Base-by-base conservation (phyloP, 2,797 vertebrate species). In the Clamator glandarius region DNA sequence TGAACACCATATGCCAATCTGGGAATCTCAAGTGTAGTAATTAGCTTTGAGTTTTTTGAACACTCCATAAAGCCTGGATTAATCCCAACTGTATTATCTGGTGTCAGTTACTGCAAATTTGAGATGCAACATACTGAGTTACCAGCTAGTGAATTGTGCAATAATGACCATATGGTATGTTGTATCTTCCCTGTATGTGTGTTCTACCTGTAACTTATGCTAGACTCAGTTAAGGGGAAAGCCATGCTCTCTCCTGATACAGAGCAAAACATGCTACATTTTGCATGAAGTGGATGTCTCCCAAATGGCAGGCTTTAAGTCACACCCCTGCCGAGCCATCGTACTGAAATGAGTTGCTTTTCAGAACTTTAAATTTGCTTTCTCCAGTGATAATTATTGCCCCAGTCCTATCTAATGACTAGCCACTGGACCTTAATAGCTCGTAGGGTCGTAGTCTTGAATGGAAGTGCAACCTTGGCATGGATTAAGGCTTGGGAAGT, bases 41-140 rank as follows among this genome's bases (percentile, higher is more conserved):
- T 96, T 93, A 93, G 63, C 85, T 94, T 29, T 18, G 36, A 95
- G 80, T 63, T 91, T 90, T 94, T 93, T 92, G 89, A 96, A 95
- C 76, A 73, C 15, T 93, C 90, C 41, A 35, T 54, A 61, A 88
- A 1, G 87, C 64, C 63, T 92, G 95, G 85, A 95, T 95, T 79
- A 91, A 88, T 93, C 77, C 87, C 89, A 94, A 87, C 88, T 90
- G 59, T n/a, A 88, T 84, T 94, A 74, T 96, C 92, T 97, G 93
- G 63, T 96, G 89, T 89, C 87, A 91, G 59, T 95, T 94, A 84
- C 92, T 84, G 62, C 74, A 83, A 89, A 1, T 1, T 70, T 87
- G 83, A 93, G 80, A 46, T 0, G 0, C n/a, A 50, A 44, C 35
- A 31, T 1, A 67, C 51, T 5, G 14, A 87, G n/a, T 87, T 70